These are phyloP conservation scores for Neolamprologus devosi DNA, from an alignment of 2,113 vertebrate genomes.

Conservation along the genomic window DNA sequence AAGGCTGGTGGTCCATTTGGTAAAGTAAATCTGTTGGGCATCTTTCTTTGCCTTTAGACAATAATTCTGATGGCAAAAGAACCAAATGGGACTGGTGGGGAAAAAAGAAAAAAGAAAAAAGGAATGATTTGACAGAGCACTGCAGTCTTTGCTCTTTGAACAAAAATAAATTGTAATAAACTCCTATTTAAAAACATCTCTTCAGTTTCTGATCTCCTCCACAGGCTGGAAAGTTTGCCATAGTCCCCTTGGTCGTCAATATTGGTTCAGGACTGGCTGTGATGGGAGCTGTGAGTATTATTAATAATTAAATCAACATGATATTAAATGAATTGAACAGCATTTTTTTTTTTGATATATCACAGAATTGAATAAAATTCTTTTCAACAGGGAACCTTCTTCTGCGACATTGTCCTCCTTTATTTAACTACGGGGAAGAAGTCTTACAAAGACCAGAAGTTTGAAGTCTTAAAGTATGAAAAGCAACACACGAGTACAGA, in stretches of 20 bases:
- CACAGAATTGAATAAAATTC: not conserved
- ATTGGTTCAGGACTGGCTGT: slow-evolving; percentile 82
- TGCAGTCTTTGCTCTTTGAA: not conserved
- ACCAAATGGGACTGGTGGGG: accelerated
- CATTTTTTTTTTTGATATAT: not conserved
- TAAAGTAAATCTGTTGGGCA: not conserved
- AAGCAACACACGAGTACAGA: not conserved
- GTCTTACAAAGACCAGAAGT: slow-evolving; percentile 82
- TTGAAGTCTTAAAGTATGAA: slow-evolving; percentile 73
- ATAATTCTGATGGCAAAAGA: not conserved
- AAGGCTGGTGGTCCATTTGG: not conserved
- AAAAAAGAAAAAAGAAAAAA: not conserved
- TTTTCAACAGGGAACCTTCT: not conserved
- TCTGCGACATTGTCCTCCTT: slow-evolving; percentile 84
- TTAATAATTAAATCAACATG: not conserved
- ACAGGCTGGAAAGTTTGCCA: slow-evolving; percentile 86
- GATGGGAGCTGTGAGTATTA: slow-evolving; percentile 84
- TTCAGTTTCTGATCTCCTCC: not conserved
- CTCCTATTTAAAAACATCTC: not conserved
- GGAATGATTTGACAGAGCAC: not conserved
- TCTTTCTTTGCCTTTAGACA: not conserved
- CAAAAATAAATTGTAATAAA: not conserved
- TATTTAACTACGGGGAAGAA: slow-evolving; percentile 40
- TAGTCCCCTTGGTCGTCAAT: slow-evolving; percentile 83
- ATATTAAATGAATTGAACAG: not conserved